phyloP scores from a whole-genome alignment of 2,888 invertebrate species.

The Hedychridium roseum region DNA sequence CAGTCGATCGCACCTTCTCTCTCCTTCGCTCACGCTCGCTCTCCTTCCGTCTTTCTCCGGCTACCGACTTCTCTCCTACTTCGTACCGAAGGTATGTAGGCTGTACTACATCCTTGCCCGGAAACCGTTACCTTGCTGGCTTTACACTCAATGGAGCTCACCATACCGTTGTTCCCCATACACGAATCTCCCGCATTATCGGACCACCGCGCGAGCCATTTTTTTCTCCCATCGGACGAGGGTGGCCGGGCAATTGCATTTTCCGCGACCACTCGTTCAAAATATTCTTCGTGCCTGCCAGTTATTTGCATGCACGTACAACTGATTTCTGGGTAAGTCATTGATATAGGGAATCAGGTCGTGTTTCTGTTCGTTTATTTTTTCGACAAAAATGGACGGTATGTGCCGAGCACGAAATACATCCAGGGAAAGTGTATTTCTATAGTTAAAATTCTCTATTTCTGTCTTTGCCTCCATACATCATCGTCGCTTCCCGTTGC shows the following conservation, averaged over 20 bases:
- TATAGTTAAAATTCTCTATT: no score
- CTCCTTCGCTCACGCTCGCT: slow-evolving; percentile 23
- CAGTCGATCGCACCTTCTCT: slow-evolving; percentile 21
- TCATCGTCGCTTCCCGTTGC: no score
- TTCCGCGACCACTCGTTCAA: not conserved
- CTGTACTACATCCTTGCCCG: slow-evolving; percentile 62
- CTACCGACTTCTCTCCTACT: slow-evolving; percentile 36
- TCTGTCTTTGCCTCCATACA: no score
- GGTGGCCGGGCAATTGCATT: not conserved
- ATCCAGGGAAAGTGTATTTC: no score
- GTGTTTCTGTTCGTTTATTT: no score
- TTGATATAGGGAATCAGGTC: no score
- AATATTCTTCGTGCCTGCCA: no score
- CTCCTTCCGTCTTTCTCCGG: slow-evolving; percentile 16
- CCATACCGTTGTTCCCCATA: slow-evolving; percentile 57
- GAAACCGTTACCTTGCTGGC: slow-evolving; percentile 60
- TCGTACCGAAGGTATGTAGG: slow-evolving; percentile 59
- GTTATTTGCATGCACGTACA: no score
- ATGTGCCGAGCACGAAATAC: no score
- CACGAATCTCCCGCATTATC: slow-evolving; percentile 58
- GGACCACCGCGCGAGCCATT: no score
- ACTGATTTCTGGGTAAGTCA: no score
- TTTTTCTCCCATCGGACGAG: not conserved
- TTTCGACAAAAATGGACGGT: no score
- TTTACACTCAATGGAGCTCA: slow-evolving; percentile 58